phyloP scores from a whole-genome alignment of 2,888 invertebrate species.

The Brenthis ino region DNA sequence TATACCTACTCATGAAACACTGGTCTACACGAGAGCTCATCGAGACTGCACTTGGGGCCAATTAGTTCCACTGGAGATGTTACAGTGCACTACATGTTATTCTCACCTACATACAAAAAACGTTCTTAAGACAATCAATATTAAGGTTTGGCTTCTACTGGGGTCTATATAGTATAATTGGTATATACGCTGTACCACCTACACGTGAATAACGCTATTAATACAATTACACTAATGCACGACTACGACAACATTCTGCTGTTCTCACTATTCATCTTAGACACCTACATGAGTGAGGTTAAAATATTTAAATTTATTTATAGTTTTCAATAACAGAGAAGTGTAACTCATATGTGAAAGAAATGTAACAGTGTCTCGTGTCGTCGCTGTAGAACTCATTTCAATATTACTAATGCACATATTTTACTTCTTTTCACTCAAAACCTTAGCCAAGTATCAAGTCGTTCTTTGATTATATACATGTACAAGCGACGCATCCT shows the following conservation, averaged over 20 bases:
- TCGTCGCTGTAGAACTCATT: too few species aligned
- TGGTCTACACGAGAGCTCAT: conserved; percentile 51
- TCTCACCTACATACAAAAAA: conserved; percentile 8
- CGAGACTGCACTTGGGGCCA: conserved; percentile 66
- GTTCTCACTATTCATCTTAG: background rate
- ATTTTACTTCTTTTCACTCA: too few species aligned
- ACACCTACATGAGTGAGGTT: too few species aligned
- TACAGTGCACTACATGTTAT: conserved; percentile 27
- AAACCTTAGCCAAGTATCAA: too few species aligned
- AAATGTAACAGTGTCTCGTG: too few species aligned
- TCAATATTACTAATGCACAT: too few species aligned
- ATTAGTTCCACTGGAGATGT: conserved; percentile 52
- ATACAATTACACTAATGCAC: conserved; percentile 18
- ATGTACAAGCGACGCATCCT: too few species aligned
- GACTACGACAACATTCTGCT: background rate
- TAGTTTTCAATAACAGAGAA: too few species aligned
- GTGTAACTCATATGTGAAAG: too few species aligned
- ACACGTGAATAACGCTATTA: conserved; percentile 17
- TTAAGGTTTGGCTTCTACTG: conserved; percentile 9
- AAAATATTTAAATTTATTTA: too few species aligned
- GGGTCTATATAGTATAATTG: background rate
- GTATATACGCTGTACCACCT: conserved; percentile 1
- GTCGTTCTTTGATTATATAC: too few species aligned
- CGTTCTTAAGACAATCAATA: conserved; percentile 17
- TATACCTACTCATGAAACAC: conserved; percentile 39